Evolutionary conservation across 1,140 invertebrate genomes (phyloP), one percentile per base, ranked within the genome.

Genomic region (Atta cephalotes): DNA sequence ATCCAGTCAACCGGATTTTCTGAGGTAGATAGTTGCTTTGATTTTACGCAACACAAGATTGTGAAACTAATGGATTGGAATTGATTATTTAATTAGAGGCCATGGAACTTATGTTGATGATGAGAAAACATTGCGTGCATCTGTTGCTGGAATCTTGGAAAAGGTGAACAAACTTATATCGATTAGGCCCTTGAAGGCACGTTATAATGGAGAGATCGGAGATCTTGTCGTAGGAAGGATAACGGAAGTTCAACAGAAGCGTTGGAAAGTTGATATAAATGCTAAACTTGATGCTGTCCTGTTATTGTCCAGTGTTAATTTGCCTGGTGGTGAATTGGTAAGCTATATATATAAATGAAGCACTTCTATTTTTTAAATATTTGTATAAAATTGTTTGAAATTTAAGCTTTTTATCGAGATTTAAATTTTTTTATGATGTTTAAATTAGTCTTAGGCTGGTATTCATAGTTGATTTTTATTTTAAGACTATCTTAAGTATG

Each of bases 181-280:
- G 35, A 97, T 99, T 5, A 96, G 96, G 87, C 98, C 99, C 0
- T 95, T 99, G 9, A 99, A 99, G 94, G 98, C 97, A 92, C 96
- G 98, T 45, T 98, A 98, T 93, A 97, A 97, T 92, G 99, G 99
- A 10, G 99, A 99, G 95, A 98, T 99, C 82, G 99, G 99, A 0
- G 99, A 99, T 96, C 98, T 99, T 21, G 97, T 99, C 56, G 97
- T 99, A 60, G 99, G 99, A 0, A 96, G 99, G 84, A 98, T 99
- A 21, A 97, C 98, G 0, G 98, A 99, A 95, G 97, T 98, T 1
- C 97, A 98, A 93, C 97, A 98, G 90, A 98, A 98, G 93, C 95
- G 98, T 90, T 99, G 99, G 99, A 98, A 98, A 96, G 98, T 99
- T 45, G 98, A 99, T 92, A 98, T 98, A 3, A 98, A 98, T 95